Evolutionary conservation across 1,140 invertebrate genomes (phyloP).

Genomic region (Latrodectus geometricus): DNA sequence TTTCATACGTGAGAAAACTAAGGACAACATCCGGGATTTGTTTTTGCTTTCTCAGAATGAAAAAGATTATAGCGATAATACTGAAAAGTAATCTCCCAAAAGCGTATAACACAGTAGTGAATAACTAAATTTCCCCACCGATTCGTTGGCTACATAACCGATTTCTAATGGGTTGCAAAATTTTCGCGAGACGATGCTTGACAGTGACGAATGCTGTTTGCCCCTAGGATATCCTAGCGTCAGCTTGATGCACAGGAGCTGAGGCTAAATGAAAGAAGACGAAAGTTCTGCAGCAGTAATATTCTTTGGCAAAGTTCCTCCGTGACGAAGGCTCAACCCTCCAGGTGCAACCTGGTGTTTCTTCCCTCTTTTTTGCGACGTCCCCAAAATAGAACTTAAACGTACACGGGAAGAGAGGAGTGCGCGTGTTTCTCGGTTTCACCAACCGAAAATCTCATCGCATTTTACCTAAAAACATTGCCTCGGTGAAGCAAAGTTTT

Average conservation of each 20-base stretch:
- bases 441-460: neutral
- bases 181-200: neutral
- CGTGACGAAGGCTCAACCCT: conserved; percentile 30
- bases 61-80: too few relatives aligned
- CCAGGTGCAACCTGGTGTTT: neutral
- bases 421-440: neutral
- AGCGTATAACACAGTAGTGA: too few relatives aligned
- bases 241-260: conserved; percentile 14
- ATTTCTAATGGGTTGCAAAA: too few relatives aligned
- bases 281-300: conserved; percentile 21
- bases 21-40: too few relatives aligned
- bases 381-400: neutral
- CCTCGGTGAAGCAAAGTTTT: neutral
- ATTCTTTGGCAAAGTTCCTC: conserved; percentile 19
- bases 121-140: too few relatives aligned
- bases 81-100: too few relatives aligned
- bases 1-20: too few relatives aligned
- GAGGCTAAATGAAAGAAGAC: conserved; percentile 30
- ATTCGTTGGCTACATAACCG: too few relatives aligned
- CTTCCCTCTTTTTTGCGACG: neutral
- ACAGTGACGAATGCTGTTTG: neutral
- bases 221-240: neutral
- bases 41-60: too few relatives aligned
- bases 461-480: neutral
- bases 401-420: neutral